A percentile compares a stretch with the other conserved stretches of the same genome.
Conservation (phyloP, 2,113 vertebrate species). For the Typhlomys cinereus region DNA sequence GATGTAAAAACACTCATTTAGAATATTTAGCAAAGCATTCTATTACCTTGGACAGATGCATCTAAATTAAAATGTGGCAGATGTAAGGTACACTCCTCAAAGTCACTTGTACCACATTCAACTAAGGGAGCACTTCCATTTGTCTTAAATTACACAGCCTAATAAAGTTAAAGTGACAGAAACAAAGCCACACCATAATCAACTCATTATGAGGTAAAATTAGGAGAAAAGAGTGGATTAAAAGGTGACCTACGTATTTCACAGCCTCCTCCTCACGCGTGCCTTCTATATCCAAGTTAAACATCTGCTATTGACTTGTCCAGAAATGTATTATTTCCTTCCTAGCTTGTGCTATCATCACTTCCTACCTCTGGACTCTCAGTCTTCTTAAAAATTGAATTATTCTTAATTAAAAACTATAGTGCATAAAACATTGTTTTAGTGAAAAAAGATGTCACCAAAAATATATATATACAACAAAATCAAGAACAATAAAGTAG, state of each 20-base stretch:
- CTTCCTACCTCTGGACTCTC: not conserved
- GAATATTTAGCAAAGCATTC: not conserved
- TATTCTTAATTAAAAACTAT: not conserved
- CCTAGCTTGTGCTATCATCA: not conserved
- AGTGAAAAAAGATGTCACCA: not conserved
- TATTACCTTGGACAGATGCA: not conserved
- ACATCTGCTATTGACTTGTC: not conserved
- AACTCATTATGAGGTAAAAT: not conserved
- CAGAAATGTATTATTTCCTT: constrained; percentile 16
- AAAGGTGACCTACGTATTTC: constrained; percentile 22
- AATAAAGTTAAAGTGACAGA: not conserved
- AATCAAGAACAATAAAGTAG: not conserved
- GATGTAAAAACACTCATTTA: not conserved
- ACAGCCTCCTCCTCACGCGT: not conserved
- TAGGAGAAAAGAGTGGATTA: constrained; percentile 3
- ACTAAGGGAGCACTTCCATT: not conserved
- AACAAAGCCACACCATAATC: not conserved
- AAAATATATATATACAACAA: not conserved
- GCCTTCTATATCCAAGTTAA: not conserved
- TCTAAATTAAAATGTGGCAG: not conserved
- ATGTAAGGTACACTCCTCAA: not conserved
- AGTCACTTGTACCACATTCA: not conserved
- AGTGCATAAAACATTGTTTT: not conserved
- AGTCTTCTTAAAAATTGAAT: constrained; percentile 36
- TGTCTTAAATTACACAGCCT: not conserved